Base-by-base conservation (phyloP, 2,113 vertebrate genomes). In the Xiphophorus maculatus region DNA sequence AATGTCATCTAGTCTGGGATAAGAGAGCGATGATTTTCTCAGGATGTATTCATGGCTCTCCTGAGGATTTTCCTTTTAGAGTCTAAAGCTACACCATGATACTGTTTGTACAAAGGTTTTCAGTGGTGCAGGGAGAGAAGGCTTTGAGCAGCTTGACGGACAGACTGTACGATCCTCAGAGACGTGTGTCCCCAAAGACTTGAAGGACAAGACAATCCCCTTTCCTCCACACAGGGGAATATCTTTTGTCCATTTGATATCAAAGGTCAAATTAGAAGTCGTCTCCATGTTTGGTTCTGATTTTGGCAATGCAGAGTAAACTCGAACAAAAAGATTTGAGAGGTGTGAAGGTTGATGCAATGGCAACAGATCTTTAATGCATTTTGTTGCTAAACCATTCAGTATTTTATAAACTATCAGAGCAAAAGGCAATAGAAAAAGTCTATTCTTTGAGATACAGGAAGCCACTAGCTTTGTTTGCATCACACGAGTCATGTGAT, bases 21-120 rank as follows among this genome's bases (percentile, higher is more conserved):
- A 14, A 40, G 37, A 67, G 37, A 27, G n/a, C 29, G 65, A 29
- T 42, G n/a, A 29, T 67, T 67, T 44, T 67, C 25, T 33, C 27
- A 15, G n/a, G 65, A 44, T 67, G 65, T 67, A 44, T 67, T 67
- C 42, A 67, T 29, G 65, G 17, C 37, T 67, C 65, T 67, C 65
- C 27, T 37, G 65, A 67, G 65, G 65, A 27, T 58, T 58, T 58
- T n/a, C 51, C 25, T 58, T 9, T 58, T 17, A 58, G 51, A 58
- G 25, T 58, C 51, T n/a, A 37, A 67, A 44, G 33, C 37, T 27
- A 11, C 17, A 15, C 65, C 44, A 35, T 67, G 65, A 42, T 67
- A 42, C 11, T 14, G 65, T 42, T 17, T 17, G 65, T 28, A 28
- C 11, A 37, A 66, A 42, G 11, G 35, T 8, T 66, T 37, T 40